Evolutionary conservation across 2,888 invertebrate genomes (phyloP), one percentile per base, ranked within the genome.

Genomic region (Axea sp.): DNA sequence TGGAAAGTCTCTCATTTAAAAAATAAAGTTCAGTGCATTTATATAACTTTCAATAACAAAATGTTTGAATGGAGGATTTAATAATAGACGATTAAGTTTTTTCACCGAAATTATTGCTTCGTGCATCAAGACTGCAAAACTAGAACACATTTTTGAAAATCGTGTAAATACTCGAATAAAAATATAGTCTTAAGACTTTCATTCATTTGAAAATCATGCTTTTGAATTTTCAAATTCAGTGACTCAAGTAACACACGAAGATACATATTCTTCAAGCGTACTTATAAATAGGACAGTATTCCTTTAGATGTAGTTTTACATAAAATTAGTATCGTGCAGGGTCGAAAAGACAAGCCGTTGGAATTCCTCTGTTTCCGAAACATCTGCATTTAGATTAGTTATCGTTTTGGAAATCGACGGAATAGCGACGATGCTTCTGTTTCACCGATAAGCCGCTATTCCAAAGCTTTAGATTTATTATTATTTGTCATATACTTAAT

Each of bases 221-320:
- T 51, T 51, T 33, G 6, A 33, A 35, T 35, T n/a, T 30, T 22
- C 6, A 11, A 11, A 39, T 39, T 62, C 12, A 11, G 17, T 41
- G 22, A 31, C 8, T 62, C 6, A 17, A 41, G 2, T 30, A 17
- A 41, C 17, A 17, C 11, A 0, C 2, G 37, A 39, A 51, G 37
- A 72, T 45, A 45, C 9, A 69, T 74, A 77, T 79, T 78, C 78
- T 81, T 78, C 74, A 76, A 75, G 80, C 82, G 86, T 87, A 86
- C 87, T 87, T 87, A 86, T 84, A 82, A 78, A 83, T 85, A 85
- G 81, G 84, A 83, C 86, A 86, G 86, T 86, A 87, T 86, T 71
- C 55, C 83, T 81, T 73, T 84, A 86, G 80, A 69, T 73, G 68
- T 82, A 82, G 75, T 65, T 57, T 53, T 43, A 77, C 76, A 53